Percentiles rank a stretch among this genome's conserved stretches.
phyloP scores from a whole-genome alignment of 2,113 vertebrate genomes.

The Symphodus melops region DNA sequence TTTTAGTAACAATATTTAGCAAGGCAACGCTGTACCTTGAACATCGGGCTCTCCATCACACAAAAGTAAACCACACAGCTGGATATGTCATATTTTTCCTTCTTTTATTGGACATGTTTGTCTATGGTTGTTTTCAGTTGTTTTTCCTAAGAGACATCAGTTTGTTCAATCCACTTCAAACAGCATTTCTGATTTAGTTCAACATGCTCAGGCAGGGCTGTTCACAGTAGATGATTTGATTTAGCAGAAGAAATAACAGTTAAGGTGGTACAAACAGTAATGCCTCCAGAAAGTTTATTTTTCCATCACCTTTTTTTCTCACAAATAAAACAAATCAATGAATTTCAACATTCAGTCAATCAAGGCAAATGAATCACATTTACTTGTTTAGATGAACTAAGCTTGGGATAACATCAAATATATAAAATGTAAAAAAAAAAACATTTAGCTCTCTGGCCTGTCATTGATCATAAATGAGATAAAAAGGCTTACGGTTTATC shows the following conservation, averaged over 20 bases:
- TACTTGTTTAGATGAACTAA: constrained; percentile 29
- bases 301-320: not conserved
- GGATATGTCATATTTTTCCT: not conserved
- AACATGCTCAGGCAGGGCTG: constrained; percentile 65
- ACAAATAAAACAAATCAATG: not conserved
- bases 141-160: not conserved
- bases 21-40: not conserved
- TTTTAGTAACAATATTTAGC: not conserved
- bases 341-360: constrained; percentile 19
- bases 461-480: constrained; percentile 1
- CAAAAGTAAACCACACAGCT: constrained; percentile 30
- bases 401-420: constrained; percentile 36
- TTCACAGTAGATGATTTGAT: constrained; percentile 24
- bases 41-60: not conserved
- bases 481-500: constrained; percentile 22
- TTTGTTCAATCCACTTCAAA: constrained; percentile 6
- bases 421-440: constrained; percentile 22
- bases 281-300: constrained; percentile 12
- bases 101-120: constrained; percentile 64
- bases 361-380: constrained; percentile 50
- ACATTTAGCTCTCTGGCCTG: not conserved
- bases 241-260: constrained; percentile 11
- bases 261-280: constrained; percentile 13
- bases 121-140: constrained; percentile 16
- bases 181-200: constrained; percentile 20